Evolutionary conservation across 2,113 vertebrate species (phyloP).

Genomic region (Camelus dromedarius): DNA sequence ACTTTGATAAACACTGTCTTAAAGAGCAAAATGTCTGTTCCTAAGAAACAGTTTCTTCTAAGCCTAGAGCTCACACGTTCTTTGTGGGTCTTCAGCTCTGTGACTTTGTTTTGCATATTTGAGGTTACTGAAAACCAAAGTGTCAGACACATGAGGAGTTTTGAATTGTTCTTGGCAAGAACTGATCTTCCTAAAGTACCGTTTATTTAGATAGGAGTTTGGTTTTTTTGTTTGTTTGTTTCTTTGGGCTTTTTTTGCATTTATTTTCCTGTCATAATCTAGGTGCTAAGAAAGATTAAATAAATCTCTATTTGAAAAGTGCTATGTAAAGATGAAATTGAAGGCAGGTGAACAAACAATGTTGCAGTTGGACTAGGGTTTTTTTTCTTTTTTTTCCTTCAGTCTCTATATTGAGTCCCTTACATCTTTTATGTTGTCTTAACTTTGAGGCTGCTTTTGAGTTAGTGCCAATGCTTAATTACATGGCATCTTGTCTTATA

Average conservation of each 20-base stretch:
- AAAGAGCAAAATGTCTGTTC: not conserved
- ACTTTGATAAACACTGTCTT: not conserved
- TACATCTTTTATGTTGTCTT: not conserved
- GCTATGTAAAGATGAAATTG: not conserved
- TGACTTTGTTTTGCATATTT: not conserved
- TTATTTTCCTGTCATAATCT: conserved; percentile 30
- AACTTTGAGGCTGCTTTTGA: not conserved
- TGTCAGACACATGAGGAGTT: not conserved
- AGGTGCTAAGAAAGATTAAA: not conserved
- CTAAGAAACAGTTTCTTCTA: not conserved
- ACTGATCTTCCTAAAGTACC: conserved; percentile 12
- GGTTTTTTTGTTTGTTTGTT: not conserved
- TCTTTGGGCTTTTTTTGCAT: not conserved
- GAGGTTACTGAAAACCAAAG: not conserved
- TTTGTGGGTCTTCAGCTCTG: not conserved
- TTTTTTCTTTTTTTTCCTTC: not conserved
- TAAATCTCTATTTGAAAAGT: conserved; percentile 30
- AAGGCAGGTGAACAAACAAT: not conserved
- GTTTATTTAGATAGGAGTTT: not conserved
- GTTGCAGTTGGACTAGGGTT: not conserved
- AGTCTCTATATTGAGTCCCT: not conserved
- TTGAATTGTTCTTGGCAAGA: conserved; percentile 32
- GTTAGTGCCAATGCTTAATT: not conserved
- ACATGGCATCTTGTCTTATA: not conserved
- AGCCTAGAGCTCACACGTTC: not conserved